Evolutionary conservation across 2,888 invertebrate species (phyloP).

Genomic region (Elysia crispata): DNA sequence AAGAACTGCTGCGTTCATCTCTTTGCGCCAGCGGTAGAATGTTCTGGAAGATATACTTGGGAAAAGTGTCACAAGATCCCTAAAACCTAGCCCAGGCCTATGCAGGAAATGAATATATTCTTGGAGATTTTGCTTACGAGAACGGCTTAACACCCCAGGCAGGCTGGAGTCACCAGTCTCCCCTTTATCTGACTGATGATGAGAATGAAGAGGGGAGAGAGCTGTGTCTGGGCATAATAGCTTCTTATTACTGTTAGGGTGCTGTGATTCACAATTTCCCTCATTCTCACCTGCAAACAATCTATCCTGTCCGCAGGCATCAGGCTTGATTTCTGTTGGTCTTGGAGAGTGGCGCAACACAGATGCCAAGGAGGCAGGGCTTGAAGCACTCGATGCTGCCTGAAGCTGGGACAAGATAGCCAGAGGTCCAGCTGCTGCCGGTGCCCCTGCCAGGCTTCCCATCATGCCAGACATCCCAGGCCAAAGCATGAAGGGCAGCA

Average conservation of each 20-base stretch:
- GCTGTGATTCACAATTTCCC: neutral
- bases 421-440: slow-evolving; percentile 11
- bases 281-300: no score
- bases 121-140: slow-evolving; percentile 51
- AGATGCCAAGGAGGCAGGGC: neutral
- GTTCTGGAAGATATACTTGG: slow-evolving; percentile 53
- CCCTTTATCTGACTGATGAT: slow-evolving; percentile 25
- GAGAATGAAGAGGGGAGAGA: slow-evolving; percentile 16
- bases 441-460: slow-evolving; percentile 13
- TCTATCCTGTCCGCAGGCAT: neutral
- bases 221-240: no score
- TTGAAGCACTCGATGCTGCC: neutral
- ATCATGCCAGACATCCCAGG: slow-evolving; percentile 45
- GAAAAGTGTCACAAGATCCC: slow-evolving; percentile 49
- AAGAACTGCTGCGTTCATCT: slow-evolving; percentile 52
- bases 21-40: slow-evolving; percentile 56
- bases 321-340: neutral
- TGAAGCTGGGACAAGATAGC: neutral
- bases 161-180: slow-evolving; percentile 15
- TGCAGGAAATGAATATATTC: slow-evolving; percentile 53
- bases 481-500: slow-evolving; percentile 48
- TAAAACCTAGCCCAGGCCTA: slow-evolving; percentile 51
- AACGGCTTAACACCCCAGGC: slow-evolving; percentile 22
- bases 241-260: neutral
- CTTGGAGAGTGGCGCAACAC: neutral